These are phyloP conservation scores for Holacanthus passer DNA, from an alignment of 2,113 vertebrate genomes.

Conservation along the genomic window DNA sequence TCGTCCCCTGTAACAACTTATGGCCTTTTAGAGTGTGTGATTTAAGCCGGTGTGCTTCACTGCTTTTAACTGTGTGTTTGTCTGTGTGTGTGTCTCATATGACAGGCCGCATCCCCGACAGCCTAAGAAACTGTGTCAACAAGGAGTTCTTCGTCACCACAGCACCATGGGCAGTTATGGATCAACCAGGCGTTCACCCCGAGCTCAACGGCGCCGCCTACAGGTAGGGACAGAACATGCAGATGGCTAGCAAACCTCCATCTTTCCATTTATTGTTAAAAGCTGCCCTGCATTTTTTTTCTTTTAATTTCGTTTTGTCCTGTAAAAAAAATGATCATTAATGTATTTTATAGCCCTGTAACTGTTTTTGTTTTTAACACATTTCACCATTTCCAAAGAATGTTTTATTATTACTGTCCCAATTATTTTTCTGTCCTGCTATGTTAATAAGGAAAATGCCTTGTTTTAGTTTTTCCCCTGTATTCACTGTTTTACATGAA, in stretches of 20 bases:
- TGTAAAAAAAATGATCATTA: not conserved
- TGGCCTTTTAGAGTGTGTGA: slow-evolving; percentile 1
- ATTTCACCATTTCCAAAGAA: not conserved
- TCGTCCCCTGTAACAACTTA: not conserved
- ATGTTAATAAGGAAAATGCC: not conserved
- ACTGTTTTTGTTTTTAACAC: not conserved
- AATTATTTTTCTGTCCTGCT: not conserved
- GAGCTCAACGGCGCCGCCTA: slow-evolving; percentile 98
- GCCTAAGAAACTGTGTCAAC: slow-evolving; percentile 98
- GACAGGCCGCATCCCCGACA: slow-evolving; percentile 97
- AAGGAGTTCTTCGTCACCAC: slow-evolving; percentile 98
- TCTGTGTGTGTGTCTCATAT: slow-evolving; percentile 1
- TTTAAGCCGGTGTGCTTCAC: not conserved
- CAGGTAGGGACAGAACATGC: slow-evolving; percentile 85
- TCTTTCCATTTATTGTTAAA: not conserved
- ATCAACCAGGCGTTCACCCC: slow-evolving; percentile 92
- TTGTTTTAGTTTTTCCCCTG: not conserved
- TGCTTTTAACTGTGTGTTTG: slow-evolving; percentile 1
- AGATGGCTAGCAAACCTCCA: not conserved
- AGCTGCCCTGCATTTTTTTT: not conserved
- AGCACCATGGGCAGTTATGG: slow-evolving; percentile 94
- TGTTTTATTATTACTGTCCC: not conserved
- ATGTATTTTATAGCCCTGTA: not conserved
- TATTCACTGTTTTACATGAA: slow-evolving; percentile 7
- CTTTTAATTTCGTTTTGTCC: too few species aligned